Percentiles rank a stretch among this genome's conserved stretches.
phyloP scores from a whole-genome alignment of 2,797 vertebrate genomes.

The Sandelia bainsii region DNA sequence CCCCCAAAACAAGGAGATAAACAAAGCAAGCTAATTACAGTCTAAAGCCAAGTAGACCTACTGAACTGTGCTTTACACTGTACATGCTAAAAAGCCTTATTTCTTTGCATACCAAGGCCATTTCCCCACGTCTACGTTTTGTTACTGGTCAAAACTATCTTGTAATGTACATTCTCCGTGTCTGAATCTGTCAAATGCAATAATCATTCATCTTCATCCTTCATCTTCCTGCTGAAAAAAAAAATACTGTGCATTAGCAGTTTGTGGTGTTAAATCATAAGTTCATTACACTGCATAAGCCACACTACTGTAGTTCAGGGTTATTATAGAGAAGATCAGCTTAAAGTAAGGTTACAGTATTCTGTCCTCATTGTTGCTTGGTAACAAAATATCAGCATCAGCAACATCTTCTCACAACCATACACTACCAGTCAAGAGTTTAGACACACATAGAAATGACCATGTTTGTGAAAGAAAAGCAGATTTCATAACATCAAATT shows the following conservation, averaged over 20 bases:
- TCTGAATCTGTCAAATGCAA: constrained; percentile 23
- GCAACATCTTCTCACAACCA: constrained; percentile 9
- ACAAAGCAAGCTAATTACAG: neutral
- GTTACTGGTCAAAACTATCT: neutral
- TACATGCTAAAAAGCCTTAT: neutral
- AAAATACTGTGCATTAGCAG: constrained; percentile 47
- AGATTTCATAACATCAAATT: no score
- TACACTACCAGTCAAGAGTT: no score
- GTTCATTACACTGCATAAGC: neutral
- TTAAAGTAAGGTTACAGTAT: constrained; percentile 34
- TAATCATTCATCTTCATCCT: constrained; percentile 25
- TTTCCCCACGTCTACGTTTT: neutral
- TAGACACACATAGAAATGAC: no score
- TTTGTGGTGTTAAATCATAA: constrained; percentile 20
- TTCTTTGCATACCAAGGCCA: constrained; percentile 8
- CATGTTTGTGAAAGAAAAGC: no score
- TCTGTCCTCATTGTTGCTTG: constrained; percentile 51
- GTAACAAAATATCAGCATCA: constrained; percentile 53
- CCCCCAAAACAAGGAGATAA: neutral
- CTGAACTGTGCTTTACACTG: neutral
- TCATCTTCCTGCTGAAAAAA: constrained; percentile 23
- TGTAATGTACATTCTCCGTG: neutral
- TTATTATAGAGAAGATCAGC: constrained; percentile 56
- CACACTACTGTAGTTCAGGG: constrained; percentile 28
- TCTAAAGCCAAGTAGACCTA: neutral